phyloP scores from a whole-genome alignment of 2,113 vertebrate genomes.

The Poicephalus gulielmi region DNA sequence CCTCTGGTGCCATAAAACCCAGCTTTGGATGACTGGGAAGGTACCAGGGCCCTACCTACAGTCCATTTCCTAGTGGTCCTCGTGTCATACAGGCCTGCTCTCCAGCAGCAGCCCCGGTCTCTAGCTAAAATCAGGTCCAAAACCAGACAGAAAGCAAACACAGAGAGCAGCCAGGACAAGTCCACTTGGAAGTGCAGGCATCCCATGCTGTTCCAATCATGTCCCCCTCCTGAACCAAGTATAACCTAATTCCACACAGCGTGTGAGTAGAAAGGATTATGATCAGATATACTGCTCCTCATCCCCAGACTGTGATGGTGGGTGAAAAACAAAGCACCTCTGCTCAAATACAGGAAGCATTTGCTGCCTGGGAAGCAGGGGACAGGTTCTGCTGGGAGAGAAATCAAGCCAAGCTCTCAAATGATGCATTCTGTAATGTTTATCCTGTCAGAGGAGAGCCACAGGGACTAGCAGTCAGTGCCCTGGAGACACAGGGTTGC shows the following conservation, averaged over 20 bases:
- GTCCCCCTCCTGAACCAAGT: background rate
- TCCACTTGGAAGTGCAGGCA: background rate
- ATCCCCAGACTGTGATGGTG: background rate
- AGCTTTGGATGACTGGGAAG: background rate
- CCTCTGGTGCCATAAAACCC: background rate
- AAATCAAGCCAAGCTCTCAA: background rate
- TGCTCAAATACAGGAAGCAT: background rate
- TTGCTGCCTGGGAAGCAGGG: background rate
- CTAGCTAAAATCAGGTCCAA: background rate
- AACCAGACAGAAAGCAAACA: background rate
- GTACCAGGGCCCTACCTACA: background rate
- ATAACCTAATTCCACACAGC: background rate
- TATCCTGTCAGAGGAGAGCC: background rate
- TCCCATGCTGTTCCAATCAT: accelerated
- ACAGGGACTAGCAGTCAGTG: background rate
- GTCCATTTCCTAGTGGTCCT: background rate
- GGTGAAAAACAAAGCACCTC: background rate
- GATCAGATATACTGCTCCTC: background rate
- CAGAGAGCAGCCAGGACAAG: background rate
- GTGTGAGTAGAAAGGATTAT: background rate
- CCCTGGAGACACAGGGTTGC: background rate
- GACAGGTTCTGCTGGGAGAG: background rate
- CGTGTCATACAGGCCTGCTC: accelerated
- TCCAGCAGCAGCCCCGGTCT: background rate
- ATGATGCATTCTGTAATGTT: background rate